phyloP scores from a whole-genome alignment of 1,140 invertebrate species.

The Mactra quadrangularis region DNA sequence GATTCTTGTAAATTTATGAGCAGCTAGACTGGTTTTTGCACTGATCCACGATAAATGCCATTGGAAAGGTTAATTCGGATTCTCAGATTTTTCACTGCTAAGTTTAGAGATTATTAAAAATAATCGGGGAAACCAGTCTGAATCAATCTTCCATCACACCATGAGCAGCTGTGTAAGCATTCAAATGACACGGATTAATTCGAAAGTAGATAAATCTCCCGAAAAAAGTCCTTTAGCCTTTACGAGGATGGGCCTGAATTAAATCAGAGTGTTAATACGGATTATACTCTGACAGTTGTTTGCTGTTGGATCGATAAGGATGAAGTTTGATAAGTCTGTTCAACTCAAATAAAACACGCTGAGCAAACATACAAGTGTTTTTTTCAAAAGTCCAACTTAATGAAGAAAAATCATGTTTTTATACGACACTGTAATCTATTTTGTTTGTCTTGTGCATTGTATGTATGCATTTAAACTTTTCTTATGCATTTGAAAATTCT shows the following conservation, averaged over 20 bases:
- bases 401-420: no score
- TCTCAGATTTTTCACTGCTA: no score
- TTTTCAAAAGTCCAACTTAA: conserved; percentile 14
- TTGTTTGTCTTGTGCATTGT: no score
- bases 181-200: conserved; percentile 37
- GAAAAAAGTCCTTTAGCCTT: conserved; percentile 12
- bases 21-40: no score
- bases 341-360: conserved; percentile 23
- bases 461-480: no score
- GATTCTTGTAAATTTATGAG: no score
- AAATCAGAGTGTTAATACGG: conserved; percentile 46
- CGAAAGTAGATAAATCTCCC: conserved; percentile 43
- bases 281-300: conserved; percentile 27
- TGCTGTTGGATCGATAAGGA: conserved; percentile 17
- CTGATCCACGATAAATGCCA: no score
- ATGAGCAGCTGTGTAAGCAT: conserved; percentile 42
- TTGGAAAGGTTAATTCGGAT: no score
- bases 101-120: no score
- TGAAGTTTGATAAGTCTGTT: conserved; percentile 5
- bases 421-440: no score
- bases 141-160: conserved; percentile 40
- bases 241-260: conserved; percentile 42
- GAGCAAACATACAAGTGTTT: conserved; percentile 23
- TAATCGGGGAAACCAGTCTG: background rate
- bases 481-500: no score